Evolutionary conservation across 2,888 invertebrate genomes (phyloP), one percentile per base, ranked within the genome.

Genomic region (Serripes groenlandicus): DNA sequence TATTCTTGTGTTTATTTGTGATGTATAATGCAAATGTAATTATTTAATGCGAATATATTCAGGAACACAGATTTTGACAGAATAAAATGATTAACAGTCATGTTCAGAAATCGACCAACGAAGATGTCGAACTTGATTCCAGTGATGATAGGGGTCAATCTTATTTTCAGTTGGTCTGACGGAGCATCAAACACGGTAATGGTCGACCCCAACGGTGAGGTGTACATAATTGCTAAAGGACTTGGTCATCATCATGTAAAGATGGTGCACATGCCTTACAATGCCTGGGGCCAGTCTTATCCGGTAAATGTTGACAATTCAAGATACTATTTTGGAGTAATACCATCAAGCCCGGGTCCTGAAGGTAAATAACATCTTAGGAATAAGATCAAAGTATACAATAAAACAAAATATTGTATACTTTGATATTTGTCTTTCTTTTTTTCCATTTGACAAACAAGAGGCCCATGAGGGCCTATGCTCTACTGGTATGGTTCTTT

Each of bases 161-260:
- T n/a, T n/a, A n/a, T n/a, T n/a, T n/a, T n/a, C 34, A 62, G 62
- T 5, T 62, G 62, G 62, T 28, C 62, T 4, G 62, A 28, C 3
- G 34, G 4, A n/a, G 28, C 30, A 32, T 62, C 62, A n/a, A 34
- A 62, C 62, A 62, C 62, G 4, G n/a, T 62, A 34, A 62, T 62
- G 62, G 62, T 62, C 5, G 62, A 62, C n/a, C 62, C 62, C 5
- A 30, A 30, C 3, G 62, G 62, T 7, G 62, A 62, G n/a, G 62
- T 62, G 62, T 62, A 62, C 28, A 62, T 62, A 15, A 62, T 62
- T 26, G 30, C n/a, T 5, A 2, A 11, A 21, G 34, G 62, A 34
- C 1, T 3, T 11, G 62, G 62, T 3, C n/a, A n/a, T n/a, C 32
- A 62, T n/a, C 11, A n/a, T 21, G 62, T 34, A 4, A 62, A 34